These are phyloP conservation scores for Limnephilus auricula DNA, from an alignment of 2,888 invertebrate species.

Conservation along the genomic window DNA sequence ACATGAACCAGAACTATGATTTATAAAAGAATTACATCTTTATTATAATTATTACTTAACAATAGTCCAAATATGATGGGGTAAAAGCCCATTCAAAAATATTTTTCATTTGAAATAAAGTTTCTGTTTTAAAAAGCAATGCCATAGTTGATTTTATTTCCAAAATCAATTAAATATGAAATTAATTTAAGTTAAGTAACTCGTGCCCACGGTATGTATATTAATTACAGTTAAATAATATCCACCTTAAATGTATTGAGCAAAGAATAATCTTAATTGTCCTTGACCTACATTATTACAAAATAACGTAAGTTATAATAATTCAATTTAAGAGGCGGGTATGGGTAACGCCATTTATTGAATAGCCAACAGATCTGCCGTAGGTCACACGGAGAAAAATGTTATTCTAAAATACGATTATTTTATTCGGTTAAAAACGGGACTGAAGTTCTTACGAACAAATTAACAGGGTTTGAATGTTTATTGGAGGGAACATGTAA, in stretches of 20 bases:
- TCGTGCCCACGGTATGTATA: neutral
- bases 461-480: too few relatives aligned
- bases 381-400: too few relatives aligned
- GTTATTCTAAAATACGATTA: too few relatives aligned
- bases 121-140: neutral
- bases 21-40: neutral
- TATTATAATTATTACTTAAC: neutral
- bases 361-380: too few relatives aligned
- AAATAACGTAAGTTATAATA: neutral
- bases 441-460: too few relatives aligned
- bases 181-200: neutral
- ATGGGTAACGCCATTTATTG: too few relatives aligned
- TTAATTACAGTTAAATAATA: neutral
- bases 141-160: neutral
- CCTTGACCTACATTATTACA: neutral
- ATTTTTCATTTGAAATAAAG: neutral
- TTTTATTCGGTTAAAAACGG: too few relatives aligned
- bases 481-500: too few relatives aligned
- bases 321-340: too few relatives aligned
- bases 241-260: neutral
- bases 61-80: neutral
- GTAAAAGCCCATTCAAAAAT: neutral
- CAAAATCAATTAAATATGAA: neutral
- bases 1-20: neutral
- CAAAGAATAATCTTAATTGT: neutral